These are phyloP conservation scores for Scaptomyza graminum DNA, from an alignment of 1,140 invertebrate genomes.

Conservation along the genomic window DNA sequence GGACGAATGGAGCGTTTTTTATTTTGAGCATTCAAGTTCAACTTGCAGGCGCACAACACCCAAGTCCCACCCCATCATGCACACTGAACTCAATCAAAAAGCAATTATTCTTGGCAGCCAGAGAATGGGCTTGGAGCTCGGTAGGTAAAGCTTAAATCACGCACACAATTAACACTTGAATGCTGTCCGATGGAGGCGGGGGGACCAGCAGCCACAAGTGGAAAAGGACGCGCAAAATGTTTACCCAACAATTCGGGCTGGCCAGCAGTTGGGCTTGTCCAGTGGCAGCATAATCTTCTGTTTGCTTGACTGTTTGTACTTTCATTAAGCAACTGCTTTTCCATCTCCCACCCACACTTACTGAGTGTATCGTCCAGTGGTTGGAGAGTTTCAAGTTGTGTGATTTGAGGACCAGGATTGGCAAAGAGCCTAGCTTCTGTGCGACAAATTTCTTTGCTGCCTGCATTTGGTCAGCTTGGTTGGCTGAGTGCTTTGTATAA, in stretches of 20 bases:
- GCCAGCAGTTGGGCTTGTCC: conserved; percentile 38
- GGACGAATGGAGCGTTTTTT: conserved; percentile 36
- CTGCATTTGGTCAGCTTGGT: conserved; percentile 12
- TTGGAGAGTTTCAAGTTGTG: conserved; percentile 50
- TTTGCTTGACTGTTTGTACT: conserved; percentile 61
- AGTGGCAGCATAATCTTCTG: conserved; percentile 71
- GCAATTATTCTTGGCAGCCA: conserved; percentile 67
- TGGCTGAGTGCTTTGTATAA: conserved; percentile 63
- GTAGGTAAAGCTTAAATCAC: conserved; percentile 70
- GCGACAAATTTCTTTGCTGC: conserved; percentile 44
- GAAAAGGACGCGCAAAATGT: conserved; percentile 61
- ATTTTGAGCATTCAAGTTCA: conserved; percentile 60
- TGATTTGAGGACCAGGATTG: conserved; percentile 48
- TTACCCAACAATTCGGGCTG: conserved; percentile 57
- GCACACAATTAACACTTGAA: conserved; percentile 79
- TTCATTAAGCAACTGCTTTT: conserved; percentile 67
- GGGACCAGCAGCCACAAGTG: conserved; percentile 38
- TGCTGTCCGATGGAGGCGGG: conserved; percentile 11
- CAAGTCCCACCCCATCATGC: conserved; percentile 46
- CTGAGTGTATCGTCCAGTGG: conserved; percentile 21
- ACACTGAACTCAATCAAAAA: conserved; percentile 78
- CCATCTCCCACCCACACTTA: not conserved
- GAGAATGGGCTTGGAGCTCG: conserved; percentile 11
- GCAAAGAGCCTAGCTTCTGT: conserved; percentile 15
- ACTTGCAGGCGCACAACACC: conserved; percentile 24